phyloP scores from a whole-genome alignment of 2,888 invertebrate species.

The Heliconius erato region DNA sequence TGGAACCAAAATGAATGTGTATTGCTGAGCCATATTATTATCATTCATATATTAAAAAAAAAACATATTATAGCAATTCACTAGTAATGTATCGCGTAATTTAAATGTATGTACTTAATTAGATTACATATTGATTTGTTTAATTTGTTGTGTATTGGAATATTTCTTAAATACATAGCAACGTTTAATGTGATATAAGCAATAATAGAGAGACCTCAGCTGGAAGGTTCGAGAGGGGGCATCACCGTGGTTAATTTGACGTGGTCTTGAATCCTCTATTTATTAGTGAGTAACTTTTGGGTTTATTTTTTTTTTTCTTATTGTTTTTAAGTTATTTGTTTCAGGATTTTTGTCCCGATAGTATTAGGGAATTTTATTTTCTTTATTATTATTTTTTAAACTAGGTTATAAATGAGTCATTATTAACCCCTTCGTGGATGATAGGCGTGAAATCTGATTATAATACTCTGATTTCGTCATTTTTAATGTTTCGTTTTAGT shows the following conservation, averaged over 20 bases:
- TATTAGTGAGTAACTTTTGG: constrained; percentile 85
- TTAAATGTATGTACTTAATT: constrained; percentile 82
- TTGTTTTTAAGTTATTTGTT: constrained; percentile 86
- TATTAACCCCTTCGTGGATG: constrained; percentile 71
- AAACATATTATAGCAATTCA: constrained; percentile 61
- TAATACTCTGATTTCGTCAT: constrained; percentile 84
- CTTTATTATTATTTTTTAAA: constrained; percentile 76
- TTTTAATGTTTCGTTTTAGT: constrained; percentile 82
- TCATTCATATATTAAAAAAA: constrained; percentile 60
- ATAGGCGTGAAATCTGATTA: constrained; percentile 71
- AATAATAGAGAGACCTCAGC: constrained; percentile 79
- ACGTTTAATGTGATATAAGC: constrained; percentile 84
- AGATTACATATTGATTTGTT: constrained; percentile 74
- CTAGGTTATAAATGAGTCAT: constrained; percentile 81
- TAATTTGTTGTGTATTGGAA: constrained; percentile 79
- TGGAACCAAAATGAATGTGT: constrained; percentile 51
- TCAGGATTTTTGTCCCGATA: constrained; percentile 86
- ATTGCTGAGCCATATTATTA: constrained; percentile 77
- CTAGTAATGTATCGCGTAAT: constrained; percentile 65
- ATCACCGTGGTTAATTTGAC: constrained; percentile 72
- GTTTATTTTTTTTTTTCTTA: constrained; percentile 83
- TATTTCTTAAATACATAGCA: constrained; percentile 75
- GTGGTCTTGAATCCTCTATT: constrained; percentile 83
- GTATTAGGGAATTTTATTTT: constrained; percentile 86
- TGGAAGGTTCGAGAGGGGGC: constrained; percentile 50